Evolutionary conservation across 2,113 vertebrate species (phyloP), one percentile per base, ranked within the genome.

Genomic region (Pseudopipra pipra): DNA sequence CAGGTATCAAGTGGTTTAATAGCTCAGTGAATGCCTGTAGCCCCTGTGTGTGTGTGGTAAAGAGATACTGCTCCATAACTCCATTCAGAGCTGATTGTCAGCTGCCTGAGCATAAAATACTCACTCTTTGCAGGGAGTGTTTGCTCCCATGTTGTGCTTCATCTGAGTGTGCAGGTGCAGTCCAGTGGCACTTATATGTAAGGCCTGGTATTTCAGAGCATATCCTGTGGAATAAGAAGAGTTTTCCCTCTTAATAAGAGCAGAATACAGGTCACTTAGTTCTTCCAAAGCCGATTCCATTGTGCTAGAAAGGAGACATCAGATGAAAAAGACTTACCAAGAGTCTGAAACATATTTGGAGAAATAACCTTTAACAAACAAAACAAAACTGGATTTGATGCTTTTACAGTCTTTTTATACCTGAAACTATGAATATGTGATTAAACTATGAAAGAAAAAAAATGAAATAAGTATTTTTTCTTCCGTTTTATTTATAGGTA

Each of bases 401-500:
- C 6, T 86, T 77, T 67, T 72, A 30, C 23, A 66, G 31, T 14
- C 37, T 47, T 74, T 80, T 73, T 76, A 13, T 75, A 39, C 23
- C 25, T 87, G 47, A 33, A 63, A 46, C 43, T 58, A 17, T 21
- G 8, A 59, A 5, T 71, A 24, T 1, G 4, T 73, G 55, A 52
- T 61, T 41, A 31, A 79, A 7, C 30, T 72, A 1, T 81, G 47
- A 83, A 93, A 87, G n/a, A 39, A 43, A 80, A 76, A 68, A 46
- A 30, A 33, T 6, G 23, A 85, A 58, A 8, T 5, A 35, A 35
- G 4, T 22, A 1, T 61, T 73, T 75, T 93, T 94, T 67, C 46
- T 82, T 61, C 44, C 5, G 2, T 88, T 92, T 81, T 80, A 11
- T 31, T 85, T 81, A 1, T 96, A 99, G 99, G 99, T 99, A 97